phyloP scores from a whole-genome alignment of 2,888 invertebrate genomes.

The Thymelicus lineola region DNA sequence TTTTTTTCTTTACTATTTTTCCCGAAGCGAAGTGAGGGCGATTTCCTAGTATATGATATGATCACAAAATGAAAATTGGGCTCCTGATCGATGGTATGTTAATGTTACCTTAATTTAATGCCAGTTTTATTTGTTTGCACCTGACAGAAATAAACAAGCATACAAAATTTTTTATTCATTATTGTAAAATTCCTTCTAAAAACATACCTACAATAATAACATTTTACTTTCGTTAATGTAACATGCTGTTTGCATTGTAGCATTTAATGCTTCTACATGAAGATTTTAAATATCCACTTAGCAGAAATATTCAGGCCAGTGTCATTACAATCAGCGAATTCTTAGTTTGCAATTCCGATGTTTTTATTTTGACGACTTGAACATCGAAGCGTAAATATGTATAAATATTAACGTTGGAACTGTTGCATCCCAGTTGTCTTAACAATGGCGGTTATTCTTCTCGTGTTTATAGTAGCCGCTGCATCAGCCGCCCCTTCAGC shows the following conservation, averaged over 20 bases:
- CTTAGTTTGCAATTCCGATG: conserved; percentile 21
- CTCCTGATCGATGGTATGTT: no score
- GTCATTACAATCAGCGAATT: conserved; percentile 21
- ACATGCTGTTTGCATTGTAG: conserved; percentile 41
- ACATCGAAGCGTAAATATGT: conserved; percentile 54
- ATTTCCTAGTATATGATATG: no score
- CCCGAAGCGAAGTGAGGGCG: no score
- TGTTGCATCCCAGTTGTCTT: conserved; percentile 48
- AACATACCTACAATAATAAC: no score
- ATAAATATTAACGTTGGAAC: conserved; percentile 64
- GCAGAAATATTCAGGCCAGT: conserved; percentile 56
- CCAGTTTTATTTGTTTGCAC: no score
- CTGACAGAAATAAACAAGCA: no score
- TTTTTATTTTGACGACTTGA: conserved; percentile 46
- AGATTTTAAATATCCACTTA: background rate
- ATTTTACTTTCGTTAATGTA: background rate
- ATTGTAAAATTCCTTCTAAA: no score
- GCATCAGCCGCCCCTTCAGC: conserved; percentile 51
- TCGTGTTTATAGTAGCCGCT: conserved; percentile 50
- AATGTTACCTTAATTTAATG: no score
- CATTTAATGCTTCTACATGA: conserved; percentile 48
- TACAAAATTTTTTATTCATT: no score
- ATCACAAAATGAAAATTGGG: no score
- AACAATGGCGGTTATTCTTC: conserved; percentile 63
- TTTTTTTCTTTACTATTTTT: no score